Evolutionary conservation across 2,888 invertebrate species (phyloP), one percentile per base, ranked within the genome.

Genomic region (Andrena marginata): DNA sequence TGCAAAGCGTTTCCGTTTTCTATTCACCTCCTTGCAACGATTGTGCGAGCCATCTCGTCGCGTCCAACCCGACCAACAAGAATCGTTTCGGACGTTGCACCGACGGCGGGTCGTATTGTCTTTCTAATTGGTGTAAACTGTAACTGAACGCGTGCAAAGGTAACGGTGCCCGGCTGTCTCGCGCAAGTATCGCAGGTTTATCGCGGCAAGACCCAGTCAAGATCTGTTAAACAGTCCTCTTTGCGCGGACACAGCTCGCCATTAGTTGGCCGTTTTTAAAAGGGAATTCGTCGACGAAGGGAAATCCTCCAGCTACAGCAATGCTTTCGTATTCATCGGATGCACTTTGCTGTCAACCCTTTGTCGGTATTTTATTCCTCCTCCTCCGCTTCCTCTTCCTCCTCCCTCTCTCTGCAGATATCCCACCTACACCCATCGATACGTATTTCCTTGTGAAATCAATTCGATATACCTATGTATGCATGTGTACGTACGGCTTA

Each of bases 321-420:
- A 49, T 56, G 56, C 48, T 79, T 80, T 68, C 31, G 65, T 80
- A 72, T 80, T 80, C 67, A 80, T 78, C 29, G 67, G 68, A 62
- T 72, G 80, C 72, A 68, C 65, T 78, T 71, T 69, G 31, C 48
- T 26, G 33, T 76, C 42, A 26, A 29, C 35, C 23, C 54, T 54
- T 68, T 54, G 33, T n/a, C 26, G 13, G n/a, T 62, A 67, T 76
- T 67, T 78, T 49, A 42, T 67, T 67, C 51, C 10, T 42, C 48
- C 56, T 42, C 42, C 13, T 3, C 0, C 1, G 1, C 13, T 1
- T 3, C 13, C 42, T 42, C 42, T 13, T 4, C 1, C 13, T 42
- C 42, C 35, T 1, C 13, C 4, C 42, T 10, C 35, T 16, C 26
- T 16, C 16, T 67, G 23, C 16, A 23, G 20, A 59, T 31, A 60